Evolutionary conservation across 2,888 invertebrate species (phyloP), one percentile per base, ranked within the genome.

Genomic region (Trachelus troglodyta): DNA sequence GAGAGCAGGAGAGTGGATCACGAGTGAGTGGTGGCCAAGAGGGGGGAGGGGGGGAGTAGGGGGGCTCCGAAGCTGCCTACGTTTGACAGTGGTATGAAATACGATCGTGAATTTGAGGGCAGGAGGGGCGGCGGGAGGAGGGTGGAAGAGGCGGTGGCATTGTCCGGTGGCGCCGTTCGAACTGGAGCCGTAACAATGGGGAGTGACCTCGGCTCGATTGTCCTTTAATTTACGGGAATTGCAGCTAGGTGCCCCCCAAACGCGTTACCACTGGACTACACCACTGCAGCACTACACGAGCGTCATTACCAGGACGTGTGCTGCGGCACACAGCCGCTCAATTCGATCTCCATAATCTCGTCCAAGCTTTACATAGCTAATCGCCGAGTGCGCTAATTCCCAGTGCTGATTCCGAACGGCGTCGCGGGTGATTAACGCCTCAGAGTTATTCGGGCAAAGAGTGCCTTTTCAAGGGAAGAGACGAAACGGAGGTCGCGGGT

Each of bases 191-290:
- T 85, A 88, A 87, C 87, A 89, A 88, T 87, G 80, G 85, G 84
- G 84, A 86, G 84, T 87, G 87, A 88, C 87, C 87, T 87, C 85
- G 85, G 84, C 87, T 87, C 89, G 88, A 89, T 89, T 89, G 89
- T 89, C 88, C 89, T 89, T 88, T 88, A 89, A 89, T 89, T 89
- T 89, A 89, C 87, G 89, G 86, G 87, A 88, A 88, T 88, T 85
- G 85, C 88, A 81, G 84, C 75, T 23, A 56, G 56, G 56, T 56
- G 23, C 77, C 78, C 77, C 77, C 79, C 79, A 76, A 74, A 56
- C 56, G 56, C 56, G 75, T 73, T 56, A 82, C 79, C 82, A 80
- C 79, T 56, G 79, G 76, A 75, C 68, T 73, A 75, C 75, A 68
- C 71, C 78, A 76, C 75, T 11, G 1, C 34, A 34, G 34, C 34